Conservation (phyloP, 2,888 invertebrate genomes). For the Drosophila conformis region DNA sequence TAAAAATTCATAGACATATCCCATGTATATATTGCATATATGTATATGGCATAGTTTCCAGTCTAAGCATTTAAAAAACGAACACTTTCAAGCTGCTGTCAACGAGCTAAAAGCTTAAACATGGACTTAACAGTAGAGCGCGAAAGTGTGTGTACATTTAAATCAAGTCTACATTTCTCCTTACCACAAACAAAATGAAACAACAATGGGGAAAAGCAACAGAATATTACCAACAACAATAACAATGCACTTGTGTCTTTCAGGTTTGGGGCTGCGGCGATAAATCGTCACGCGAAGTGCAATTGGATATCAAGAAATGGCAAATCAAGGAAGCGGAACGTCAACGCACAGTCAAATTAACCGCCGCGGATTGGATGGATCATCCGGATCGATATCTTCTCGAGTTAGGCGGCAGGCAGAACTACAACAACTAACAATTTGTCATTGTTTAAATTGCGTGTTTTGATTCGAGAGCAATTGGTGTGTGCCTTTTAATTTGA, state of each 20-base stretch:
- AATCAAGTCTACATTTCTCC: conserved; percentile 73
- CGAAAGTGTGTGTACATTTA: conserved; percentile 44
- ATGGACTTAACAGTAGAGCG: conserved; percentile 20
- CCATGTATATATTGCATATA: conserved; percentile 36
- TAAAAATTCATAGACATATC: conserved; percentile 63
- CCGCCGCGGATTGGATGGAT: conserved; percentile 96
- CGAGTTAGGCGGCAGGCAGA: conserved; percentile 93
- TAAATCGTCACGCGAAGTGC: conserved; percentile 90
- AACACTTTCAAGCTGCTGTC: conserved; percentile 31
- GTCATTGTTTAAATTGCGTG: conserved; percentile 36
- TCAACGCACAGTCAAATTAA: conserved; percentile 93
- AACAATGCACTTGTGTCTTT: conserved; percentile 32
- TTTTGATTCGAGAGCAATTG: conserved; percentile 58
- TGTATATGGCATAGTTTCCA: conserved; percentile 51
- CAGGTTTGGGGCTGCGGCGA: conserved; percentile 96
- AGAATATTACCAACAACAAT: conserved; percentile 68
- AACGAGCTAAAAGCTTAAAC: conserved; percentile 11
- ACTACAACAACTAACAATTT: conserved; percentile 88
- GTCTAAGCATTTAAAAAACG: conserved; percentile 63
- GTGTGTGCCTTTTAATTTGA: conserved; percentile 45
- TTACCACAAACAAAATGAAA: conserved; percentile 35
- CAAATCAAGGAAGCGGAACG: conserved; percentile 95
- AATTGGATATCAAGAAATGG: conserved; percentile 96
- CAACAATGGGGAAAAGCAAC: conserved; percentile 21
- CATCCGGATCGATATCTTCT: conserved; percentile 97